A percentile compares a stretch with the other conserved stretches of the same genome.
Evolutionary conservation across 2,888 invertebrate species (phyloP).

Genomic region (Meloe dianella): DNA sequence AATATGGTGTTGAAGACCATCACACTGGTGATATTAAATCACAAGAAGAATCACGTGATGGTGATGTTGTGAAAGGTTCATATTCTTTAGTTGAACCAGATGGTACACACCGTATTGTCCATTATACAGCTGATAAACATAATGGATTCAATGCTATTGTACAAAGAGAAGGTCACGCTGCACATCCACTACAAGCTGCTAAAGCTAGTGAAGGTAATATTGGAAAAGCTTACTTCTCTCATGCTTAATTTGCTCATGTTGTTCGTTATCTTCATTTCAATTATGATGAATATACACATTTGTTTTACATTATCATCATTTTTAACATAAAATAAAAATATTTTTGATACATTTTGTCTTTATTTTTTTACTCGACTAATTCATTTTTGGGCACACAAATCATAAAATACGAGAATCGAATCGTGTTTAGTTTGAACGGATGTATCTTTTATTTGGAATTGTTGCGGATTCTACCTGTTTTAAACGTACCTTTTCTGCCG

Average conservation of each 20-base stretch:
- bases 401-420: no score
- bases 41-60: slow-evolving; percentile 63
- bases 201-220: slow-evolving; percentile 18
- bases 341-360: no score
- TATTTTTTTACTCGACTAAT: no score
- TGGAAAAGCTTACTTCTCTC: slow-evolving; percentile 16
- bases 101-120: slow-evolving; percentile 63
- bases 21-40: slow-evolving; percentile 66
- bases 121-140: slow-evolving; percentile 64
- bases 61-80: slow-evolving; percentile 63
- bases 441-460: no score
- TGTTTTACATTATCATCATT: no score
- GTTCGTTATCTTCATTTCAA: no score
- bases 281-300: no score
- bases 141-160: slow-evolving; percentile 60
- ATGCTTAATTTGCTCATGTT: slow-evolving; percentile 12
- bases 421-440: no score
- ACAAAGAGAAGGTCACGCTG: slow-evolving; percentile 62
- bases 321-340: not conserved
- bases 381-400: no score
- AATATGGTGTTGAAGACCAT: slow-evolving; percentile 64
- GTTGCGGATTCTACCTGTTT: no score
- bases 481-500: no score
- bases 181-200: slow-evolving; percentile 50
- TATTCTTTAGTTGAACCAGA: slow-evolving; percentile 66